These are phyloP conservation scores for Criorhina ranunculi DNA, from an alignment of 2,888 invertebrate genomes.

Conservation along the genomic window DNA sequence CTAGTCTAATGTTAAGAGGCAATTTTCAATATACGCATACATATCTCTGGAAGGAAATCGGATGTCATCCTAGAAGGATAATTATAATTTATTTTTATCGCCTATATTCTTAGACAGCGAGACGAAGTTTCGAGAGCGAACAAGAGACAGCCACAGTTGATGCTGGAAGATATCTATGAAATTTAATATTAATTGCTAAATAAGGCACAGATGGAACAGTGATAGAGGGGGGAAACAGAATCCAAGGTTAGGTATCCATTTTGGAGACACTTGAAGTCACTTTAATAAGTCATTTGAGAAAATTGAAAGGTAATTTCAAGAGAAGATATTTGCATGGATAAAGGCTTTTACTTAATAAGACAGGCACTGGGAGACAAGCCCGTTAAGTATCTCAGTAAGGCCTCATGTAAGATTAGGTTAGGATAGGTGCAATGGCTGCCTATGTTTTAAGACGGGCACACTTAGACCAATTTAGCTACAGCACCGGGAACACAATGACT, in stretches of 20 bases:
- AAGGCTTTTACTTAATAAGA: background rate
- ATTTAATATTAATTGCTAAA: constrained; percentile 51
- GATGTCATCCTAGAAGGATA: constrained; percentile 61
- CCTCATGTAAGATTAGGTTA: too few relatives aligned
- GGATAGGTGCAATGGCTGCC: too few relatives aligned
- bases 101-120: constrained; percentile 31
- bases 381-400: too few relatives aligned
- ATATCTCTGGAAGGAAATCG: constrained; percentile 36
- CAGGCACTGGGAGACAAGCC: background rate
- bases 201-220: constrained; percentile 12
- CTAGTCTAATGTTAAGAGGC: constrained; percentile 61
- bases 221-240: background rate
- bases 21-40: constrained; percentile 54
- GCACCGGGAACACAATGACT: too few relatives aligned
- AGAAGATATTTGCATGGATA: constrained; percentile 8
- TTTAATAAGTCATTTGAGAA: background rate
- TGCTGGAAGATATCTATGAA: constrained; percentile 26
- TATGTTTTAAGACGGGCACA: too few relatives aligned
- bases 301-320: constrained; percentile 12
- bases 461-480: too few relatives aligned
- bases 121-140: background rate
- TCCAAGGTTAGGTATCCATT: background rate
- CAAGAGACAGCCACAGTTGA: background rate
- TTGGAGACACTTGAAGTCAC: constrained; percentile 6
- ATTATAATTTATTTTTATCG: constrained; percentile 72